phyloP scores from a whole-genome alignment of 1,140 invertebrate species.

The Scylla paramamosain region DNA sequence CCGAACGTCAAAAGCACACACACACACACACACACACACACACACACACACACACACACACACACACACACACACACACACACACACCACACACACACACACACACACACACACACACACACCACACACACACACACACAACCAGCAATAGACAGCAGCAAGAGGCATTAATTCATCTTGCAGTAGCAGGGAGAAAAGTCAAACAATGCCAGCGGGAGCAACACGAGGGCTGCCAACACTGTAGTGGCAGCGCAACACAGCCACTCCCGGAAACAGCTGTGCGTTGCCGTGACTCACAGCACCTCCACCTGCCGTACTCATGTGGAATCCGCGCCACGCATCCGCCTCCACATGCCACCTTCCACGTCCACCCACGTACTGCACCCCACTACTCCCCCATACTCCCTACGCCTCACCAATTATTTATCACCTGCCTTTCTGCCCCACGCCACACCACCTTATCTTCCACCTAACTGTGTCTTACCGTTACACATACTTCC shows the following conservation, averaged over 20 bases:
- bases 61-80: slow-evolving; percentile 25
- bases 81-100: no score
- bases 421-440: neutral
- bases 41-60: slow-evolving; percentile 29
- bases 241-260: no score
- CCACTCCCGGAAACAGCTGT: neutral
- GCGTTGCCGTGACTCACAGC: neutral
- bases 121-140: neutral
- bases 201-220: no score
- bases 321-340: neutral
- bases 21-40: slow-evolving; percentile 29
- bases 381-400: neutral
- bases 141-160: no score
- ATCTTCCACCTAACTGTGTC: neutral
- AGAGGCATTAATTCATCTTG: no score
- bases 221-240: no score
- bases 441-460: neutral
- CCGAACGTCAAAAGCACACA: neutral
- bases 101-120: no score
- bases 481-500: neutral
- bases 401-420: neutral
- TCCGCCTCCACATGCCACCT: neutral
- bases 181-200: no score
- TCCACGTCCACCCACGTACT: neutral
- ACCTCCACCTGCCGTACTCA: neutral